Base-by-base conservation (phyloP, 1,140 invertebrate genomes). In the Heliconius hermathena region DNA sequence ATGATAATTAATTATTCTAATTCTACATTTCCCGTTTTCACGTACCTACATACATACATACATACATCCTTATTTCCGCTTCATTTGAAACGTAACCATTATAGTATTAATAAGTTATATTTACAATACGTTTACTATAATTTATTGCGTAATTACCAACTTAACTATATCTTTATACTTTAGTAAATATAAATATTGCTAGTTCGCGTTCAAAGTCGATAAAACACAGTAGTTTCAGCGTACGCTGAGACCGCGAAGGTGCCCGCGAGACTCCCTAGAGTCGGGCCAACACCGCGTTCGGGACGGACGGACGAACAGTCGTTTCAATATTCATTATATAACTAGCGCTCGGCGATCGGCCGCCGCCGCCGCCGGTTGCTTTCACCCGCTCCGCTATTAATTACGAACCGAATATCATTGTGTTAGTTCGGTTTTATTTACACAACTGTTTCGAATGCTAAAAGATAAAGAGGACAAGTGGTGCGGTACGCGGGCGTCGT, bases 241-340 rank as follows among this genome's bases (percentile, higher is more conserved):
- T 74, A 70, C 74, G 87, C 82, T 81, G 87, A 87, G 89, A 87
- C 81, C 80, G 84, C 82, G 88, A 29, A 22, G 60, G 22, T 66
- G 60, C 26, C 22, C 22, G 13, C 60, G 26, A 66, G 60, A 29
- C 60, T 66, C 60, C 60, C 60, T 0, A 29, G 57, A 88, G 87
- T 89, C 81, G 78, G 82, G 83, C 80, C 85, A 87, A 84, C 85
- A 89, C 90, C 87, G 87, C 85, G 90, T 93, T 90, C 85, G 88
- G 90, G 88, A 86, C 89, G 87, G 89, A 36, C 33, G 33, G 41
- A 46, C 41, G 41, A 11, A 46, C 41, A 13, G 1, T 89, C 88
- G 89, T 88, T 91, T 91, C 90, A 91, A 90, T 91, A 91, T 92
- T 90, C 91, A 93, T 94, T 94, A 94, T 88, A 89, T 93, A 94